phyloP scores from a whole-genome alignment of 2,797 vertebrate genomes.

The Steatocranus sp. region DNA sequence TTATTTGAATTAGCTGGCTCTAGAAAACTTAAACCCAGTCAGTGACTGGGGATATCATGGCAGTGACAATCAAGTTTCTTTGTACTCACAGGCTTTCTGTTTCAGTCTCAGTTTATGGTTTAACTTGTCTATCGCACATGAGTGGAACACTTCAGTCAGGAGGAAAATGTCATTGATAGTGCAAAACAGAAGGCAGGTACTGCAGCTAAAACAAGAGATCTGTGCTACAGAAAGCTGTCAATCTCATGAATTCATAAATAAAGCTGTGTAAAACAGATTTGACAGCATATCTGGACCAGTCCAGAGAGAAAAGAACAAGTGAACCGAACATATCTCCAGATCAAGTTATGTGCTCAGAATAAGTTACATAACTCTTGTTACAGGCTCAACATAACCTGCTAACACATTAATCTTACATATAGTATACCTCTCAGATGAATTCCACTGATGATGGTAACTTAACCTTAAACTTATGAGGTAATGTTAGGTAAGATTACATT shows the following conservation, averaged over 20 bases:
- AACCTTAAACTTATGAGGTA: background rate
- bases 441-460: background rate
- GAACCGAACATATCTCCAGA: background rate
- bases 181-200: accelerated
- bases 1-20: background rate
- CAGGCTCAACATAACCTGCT: background rate
- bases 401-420: background rate
- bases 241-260: background rate
- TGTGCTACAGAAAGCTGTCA: background rate
- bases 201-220: background rate
- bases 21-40: background rate
- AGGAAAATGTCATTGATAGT: background rate
- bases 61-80: background rate
- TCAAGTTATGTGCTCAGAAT: background rate
- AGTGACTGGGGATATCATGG: background rate
- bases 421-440: background rate
- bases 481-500: background rate
- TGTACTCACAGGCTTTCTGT: background rate
- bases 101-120: background rate
- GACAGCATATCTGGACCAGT: background rate
- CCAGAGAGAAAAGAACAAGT: background rate
- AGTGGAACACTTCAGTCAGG: background rate
- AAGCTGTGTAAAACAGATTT: background rate
- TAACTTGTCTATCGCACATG: background rate
- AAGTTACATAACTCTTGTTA: background rate